Evolutionary conservation across 2,113 vertebrate species (phyloP), one percentile per base, ranked within the genome.

Genomic region (Perca schrenkii): DNA sequence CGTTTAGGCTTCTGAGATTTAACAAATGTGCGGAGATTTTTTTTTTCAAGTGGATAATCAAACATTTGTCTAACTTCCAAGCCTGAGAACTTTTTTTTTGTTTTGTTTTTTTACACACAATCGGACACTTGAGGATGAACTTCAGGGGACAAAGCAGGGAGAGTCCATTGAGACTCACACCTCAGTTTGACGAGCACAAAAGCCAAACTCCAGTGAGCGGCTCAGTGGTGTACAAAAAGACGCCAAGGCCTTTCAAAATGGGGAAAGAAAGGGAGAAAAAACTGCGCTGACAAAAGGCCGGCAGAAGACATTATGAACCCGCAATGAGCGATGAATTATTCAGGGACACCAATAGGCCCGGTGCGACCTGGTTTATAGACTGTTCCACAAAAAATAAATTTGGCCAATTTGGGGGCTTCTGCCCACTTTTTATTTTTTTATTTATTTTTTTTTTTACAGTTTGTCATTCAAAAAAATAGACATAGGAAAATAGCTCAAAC

Each of bases 241-340:
- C 97, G 96, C 96, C 96, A 96, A 77, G 95, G 96, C 96, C 97
- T 98, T 98, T 98, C 97, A 98, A 97, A 98, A 97, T 96, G 96
- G 96, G 96, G 94, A 96, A 96, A 98, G 96, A 98, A 98, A 98
- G 96, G 96, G 96, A 96, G 96, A 97, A 96, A 97, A 92, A 98
- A 98, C 95, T 96, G 96, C 94, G 91, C 85, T 93, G 96, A 99
- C 97, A 99, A 99, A 98, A 95, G 97, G 87, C 96, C 47, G 88
- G 95, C 97, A 98, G 97, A 97, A 96, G 96, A 99, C 98, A 98
- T 99, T 98, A 99, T 98, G 97, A 97, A 96, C 96, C 96, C 96
- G 97, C 98, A 99, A 99, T 99, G 97, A 99, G 97, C 97, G 97
- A 99, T 99, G 98, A 99, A 99, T 99, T 98, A 99, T 99, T 99